Base-by-base conservation (phyloP, 2,797 vertebrate species). In the Rachycentron canadum region DNA sequence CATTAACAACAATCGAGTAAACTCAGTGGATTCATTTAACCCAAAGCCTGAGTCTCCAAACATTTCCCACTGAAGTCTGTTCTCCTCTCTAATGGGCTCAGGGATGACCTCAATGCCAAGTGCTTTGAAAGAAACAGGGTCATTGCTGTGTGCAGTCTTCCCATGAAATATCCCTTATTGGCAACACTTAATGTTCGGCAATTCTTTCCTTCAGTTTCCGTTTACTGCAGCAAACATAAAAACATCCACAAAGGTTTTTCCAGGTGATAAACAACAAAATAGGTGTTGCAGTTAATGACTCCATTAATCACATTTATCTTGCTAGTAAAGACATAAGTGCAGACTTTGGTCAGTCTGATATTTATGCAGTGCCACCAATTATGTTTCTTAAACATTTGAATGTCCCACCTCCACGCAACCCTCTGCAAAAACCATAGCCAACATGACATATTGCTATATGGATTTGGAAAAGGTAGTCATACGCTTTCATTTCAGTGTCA, bases 221-320 rank as follows among this genome's bases (percentile, higher is more conserved):
- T 12, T 63, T 57, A 70, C 19, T 47, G 5, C n/a, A 12, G 17
- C 34, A 26, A 26, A 58, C 36, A 68, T 64, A 47, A 69, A 63
- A 71, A 68, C 61, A 49, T 68, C 52, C 11, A 52, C 38, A 26
- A 26, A 34, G 11, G 25, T n/a, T 43, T 56, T 61, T 56, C 43
- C 26, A 32, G 28, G 36, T 9, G 23, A 36, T 68, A 58, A 76
- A 75, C 61, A 62, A 52, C 7, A 72, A 57, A 81, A 64, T 28
- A 76, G 16, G n/a, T 28, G 1, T 25, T 38, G 23, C 41, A 45
- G 36, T 19, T 65, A 74, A 65, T 50, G 68, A 57, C 17, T 50
- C 45, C 36, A 66, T 61, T 62, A 17, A 69, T 73, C 21, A 9
- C 40, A 68, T 59, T 73, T 55, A 67, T 60, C 43, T 68, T 53